phyloP scores from a whole-genome alignment of 2,113 vertebrate genomes.

The Puma concolor region DNA sequence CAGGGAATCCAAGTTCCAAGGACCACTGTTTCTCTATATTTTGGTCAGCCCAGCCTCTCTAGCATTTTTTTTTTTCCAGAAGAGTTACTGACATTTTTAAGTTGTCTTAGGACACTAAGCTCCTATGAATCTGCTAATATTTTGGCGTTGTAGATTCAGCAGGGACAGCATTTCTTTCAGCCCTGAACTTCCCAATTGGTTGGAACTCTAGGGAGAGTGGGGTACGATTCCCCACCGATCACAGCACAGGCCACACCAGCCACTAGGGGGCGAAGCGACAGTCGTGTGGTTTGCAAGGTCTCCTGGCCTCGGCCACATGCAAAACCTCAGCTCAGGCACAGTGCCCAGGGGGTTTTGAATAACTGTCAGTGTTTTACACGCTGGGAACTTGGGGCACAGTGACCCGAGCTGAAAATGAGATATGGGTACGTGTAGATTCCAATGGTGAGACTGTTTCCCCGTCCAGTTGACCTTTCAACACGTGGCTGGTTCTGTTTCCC shows the following conservation, averaged over 20 bases:
- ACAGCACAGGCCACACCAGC: neutral
- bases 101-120: neutral
- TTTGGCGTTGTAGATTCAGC: neutral
- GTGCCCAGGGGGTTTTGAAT: neutral
- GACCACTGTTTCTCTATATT: neutral
- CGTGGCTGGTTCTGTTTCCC: neutral
- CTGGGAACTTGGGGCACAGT: neutral
- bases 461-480: fast-evolving
- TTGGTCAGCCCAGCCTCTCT: neutral
- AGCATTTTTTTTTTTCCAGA: neutral
- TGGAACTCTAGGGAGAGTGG: no score
- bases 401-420: neutral
- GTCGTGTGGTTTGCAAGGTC: neutral
- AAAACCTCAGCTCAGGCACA: no score
- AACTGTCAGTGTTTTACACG: neutral
- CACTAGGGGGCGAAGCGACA: neutral
- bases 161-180: neutral
- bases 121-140: neutral
- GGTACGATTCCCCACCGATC: neutral
- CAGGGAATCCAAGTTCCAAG: neutral
- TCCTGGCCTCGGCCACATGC: fast-evolving
- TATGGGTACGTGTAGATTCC: fast-evolving
- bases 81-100: neutral
- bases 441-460: fast-evolving
- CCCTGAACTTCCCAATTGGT: neutral